Evolutionary conservation across 64 coral and sea anemone genomes (phyloP).

Genomic region (Montipora cactus): DNA sequence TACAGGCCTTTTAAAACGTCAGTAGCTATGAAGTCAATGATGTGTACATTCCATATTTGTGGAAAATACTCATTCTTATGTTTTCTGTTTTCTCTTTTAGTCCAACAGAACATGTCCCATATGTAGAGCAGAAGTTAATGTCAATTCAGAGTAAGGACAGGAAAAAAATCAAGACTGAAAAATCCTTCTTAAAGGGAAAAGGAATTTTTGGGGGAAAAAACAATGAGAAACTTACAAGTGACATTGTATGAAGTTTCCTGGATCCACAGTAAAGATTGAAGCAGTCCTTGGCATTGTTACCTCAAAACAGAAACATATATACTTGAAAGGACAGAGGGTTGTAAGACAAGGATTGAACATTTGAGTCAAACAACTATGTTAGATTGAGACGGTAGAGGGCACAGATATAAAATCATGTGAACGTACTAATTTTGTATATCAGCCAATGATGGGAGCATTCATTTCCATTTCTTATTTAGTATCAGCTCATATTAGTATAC

Average conservation of each 20-base stretch:
- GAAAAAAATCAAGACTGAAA: not conserved
- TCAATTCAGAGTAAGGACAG: slow-evolving; percentile 46
- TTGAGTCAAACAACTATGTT: no score
- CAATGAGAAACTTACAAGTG: not conserved
- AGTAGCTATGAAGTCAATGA: no score
- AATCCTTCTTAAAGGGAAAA: not conserved
- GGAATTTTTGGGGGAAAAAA: not conserved
- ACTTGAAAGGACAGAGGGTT: not conserved
- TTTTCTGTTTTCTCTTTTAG: slow-evolving; percentile 52
- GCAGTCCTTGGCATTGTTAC: no score
- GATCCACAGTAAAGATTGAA: no score
- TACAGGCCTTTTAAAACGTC: no score
- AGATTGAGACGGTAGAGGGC: no score
- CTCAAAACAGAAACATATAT: no score
- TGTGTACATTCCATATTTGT: no score
- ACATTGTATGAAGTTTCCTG: no score
- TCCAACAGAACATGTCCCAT: slow-evolving; percentile 98
- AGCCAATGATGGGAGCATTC: not conserved
- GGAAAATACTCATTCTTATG: not conserved
- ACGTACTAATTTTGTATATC: not conserved
- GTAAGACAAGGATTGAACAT: not conserved
- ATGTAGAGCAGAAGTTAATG: slow-evolving; percentile 86
- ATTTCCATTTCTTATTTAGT: not conserved
- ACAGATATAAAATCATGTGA: no score
- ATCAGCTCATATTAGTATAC: not conserved